These are phyloP conservation scores for Siphlonurus alternatus DNA, from an alignment of 2,888 invertebrate genomes.

Conservation along the genomic window DNA sequence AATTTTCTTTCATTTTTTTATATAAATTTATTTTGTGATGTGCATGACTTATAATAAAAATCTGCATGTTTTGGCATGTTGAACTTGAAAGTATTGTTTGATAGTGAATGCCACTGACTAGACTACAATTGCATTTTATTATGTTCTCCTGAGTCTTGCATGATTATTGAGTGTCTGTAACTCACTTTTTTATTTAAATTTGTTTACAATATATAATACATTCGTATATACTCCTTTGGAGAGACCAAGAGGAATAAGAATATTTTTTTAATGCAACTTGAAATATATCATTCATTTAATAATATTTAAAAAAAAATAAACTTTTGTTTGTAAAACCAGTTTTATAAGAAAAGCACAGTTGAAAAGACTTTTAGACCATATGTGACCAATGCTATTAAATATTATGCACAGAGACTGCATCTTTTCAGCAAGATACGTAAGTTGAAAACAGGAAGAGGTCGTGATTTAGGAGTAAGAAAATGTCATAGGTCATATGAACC, in stretches of 20 bases:
- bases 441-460: neutral
- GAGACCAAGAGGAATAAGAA: neutral
- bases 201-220: neutral
- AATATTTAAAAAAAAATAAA: neutral
- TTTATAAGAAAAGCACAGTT: neutral
- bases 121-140: too few relatives aligned
- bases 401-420: neutral
- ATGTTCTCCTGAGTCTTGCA: too few relatives aligned
- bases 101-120: too few relatives aligned
- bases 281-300: neutral
- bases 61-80: too few relatives aligned
- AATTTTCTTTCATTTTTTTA: too few relatives aligned
- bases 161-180: neutral
- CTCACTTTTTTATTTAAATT: neutral
- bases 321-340: neutral
- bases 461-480: neutral
- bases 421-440: neutral
- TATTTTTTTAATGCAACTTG: neutral
- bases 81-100: too few relatives aligned
- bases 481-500: neutral
- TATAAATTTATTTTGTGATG: too few relatives aligned
- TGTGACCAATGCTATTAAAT: neutral
- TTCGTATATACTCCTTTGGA: neutral
- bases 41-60: too few relatives aligned
- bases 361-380: neutral